These are phyloP conservation scores for Sapayoa aenigma DNA, from an alignment of 2,113 vertebrate genomes.

Conservation along the genomic window DNA sequence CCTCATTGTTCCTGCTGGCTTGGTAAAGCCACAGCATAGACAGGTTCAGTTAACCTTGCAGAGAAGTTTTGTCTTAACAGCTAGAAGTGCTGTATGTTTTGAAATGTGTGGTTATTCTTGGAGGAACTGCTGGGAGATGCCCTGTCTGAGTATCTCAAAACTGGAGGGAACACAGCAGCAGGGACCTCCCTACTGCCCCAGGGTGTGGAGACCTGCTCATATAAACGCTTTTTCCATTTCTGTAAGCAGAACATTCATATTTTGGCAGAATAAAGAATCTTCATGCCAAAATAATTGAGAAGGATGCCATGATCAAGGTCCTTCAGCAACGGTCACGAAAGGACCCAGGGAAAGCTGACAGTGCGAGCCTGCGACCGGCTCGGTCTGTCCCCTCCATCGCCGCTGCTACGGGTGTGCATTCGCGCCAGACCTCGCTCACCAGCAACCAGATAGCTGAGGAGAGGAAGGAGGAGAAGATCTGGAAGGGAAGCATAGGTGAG, in stretches of 20 bases:
- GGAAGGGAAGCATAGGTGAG: conserved; percentile 82
- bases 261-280: conserved; percentile 85
- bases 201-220: not conserved
- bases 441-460: conserved; percentile 76
- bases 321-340: conserved; percentile 84
- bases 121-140: not conserved
- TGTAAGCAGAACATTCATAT: not conserved
- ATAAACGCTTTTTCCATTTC: not conserved
- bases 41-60: not conserved
- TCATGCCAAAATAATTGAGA: conserved; percentile 88
- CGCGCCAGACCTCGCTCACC: conserved; percentile 80
- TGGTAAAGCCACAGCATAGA: not conserved
- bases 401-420: conserved; percentile 65
- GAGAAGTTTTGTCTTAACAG: not conserved
- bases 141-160: not conserved
- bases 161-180: not conserved
- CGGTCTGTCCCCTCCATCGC: conserved; percentile 80
- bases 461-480: conserved; percentile 78
- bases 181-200: not conserved
- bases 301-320: conserved; percentile 90
- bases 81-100: not conserved
- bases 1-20: not conserved
- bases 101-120: not conserved
- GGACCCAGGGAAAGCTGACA: conserved; percentile 73
- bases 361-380: conserved; percentile 75